Evolutionary conservation across 2,888 invertebrate species (phyloP).

Genomic region (Habrosyne pyritoides): DNA sequence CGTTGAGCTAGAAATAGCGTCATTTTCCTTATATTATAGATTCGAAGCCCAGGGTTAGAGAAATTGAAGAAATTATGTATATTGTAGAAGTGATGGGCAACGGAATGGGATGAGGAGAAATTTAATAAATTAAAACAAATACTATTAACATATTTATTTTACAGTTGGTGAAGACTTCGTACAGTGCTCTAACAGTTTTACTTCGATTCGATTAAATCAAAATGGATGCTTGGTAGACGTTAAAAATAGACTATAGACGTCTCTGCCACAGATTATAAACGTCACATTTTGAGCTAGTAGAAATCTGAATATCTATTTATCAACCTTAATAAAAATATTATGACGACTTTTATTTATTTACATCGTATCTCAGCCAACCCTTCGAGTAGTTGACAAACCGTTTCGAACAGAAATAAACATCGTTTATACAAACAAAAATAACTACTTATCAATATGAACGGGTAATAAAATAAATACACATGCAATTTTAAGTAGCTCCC

Average conservation of each 20-base stretch:
- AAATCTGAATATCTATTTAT: not conserved
- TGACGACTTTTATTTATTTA: not conserved
- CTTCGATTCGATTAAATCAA: conserved; percentile 39
- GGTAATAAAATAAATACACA: not conserved
- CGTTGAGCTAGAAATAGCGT: no score
- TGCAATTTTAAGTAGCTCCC: conserved; percentile 2
- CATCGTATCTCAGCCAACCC: not conserved
- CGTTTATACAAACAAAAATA: not conserved
- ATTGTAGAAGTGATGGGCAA: no score
- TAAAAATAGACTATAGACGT: not conserved
- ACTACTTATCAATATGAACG: not conserved
- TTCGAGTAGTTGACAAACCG: not conserved
- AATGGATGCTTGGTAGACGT: not conserved
- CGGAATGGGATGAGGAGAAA: no score
- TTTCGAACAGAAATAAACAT: not conserved
- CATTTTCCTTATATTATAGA: no score
- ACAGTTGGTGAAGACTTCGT: conserved; percentile 74
- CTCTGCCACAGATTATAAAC: not conserved
- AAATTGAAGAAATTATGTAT: no score
- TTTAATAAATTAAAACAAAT: no score
- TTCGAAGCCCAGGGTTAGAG: no score
- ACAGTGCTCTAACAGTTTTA: conserved; percentile 69
- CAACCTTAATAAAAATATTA: not conserved
- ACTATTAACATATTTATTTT: conserved; percentile 35
- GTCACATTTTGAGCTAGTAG: not conserved